These are phyloP conservation scores for Chorisops tibialis DNA, from an alignment of 2,888 invertebrate species.

Conservation along the genomic window DNA sequence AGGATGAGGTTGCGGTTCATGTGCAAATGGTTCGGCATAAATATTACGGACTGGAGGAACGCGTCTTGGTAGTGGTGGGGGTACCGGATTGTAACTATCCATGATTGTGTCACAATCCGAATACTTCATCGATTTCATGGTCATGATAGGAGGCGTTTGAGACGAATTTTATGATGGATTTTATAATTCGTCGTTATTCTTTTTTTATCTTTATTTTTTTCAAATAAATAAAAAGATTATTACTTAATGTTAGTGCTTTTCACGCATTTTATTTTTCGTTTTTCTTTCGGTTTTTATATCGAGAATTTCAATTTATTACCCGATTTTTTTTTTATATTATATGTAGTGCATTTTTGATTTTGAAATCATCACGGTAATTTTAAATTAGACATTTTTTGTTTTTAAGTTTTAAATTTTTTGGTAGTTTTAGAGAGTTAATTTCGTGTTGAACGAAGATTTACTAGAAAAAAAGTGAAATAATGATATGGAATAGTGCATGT, in stretches of 20 bases:
- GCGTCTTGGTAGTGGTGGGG: slow-evolving; percentile 51
- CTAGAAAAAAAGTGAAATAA: too few species aligned
- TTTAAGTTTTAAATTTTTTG: too few species aligned
- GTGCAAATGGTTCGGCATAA: slow-evolving; percentile 53
- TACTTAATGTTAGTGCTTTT: slow-evolving; percentile 17
- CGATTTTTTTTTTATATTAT: background rate
- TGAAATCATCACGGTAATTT: too few species aligned
- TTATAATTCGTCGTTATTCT: background rate
- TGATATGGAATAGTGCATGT: too few species aligned
- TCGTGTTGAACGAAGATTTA: too few species aligned
- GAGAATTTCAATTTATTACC: background rate
- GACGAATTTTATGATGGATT: background rate
- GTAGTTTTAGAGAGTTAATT: too few species aligned
- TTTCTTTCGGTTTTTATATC: background rate
- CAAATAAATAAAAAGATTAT: slow-evolving; percentile 1
- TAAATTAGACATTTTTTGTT: too few species aligned
- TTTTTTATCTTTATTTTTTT: slow-evolving; percentile 2
- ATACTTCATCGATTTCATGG: slow-evolving; percentile 55
- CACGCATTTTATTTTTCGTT: slow-evolving; percentile 18
- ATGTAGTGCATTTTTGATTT: too few species aligned
- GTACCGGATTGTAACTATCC: slow-evolving; percentile 54
- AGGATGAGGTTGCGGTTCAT: slow-evolving; percentile 50
- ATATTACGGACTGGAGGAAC: slow-evolving; percentile 53
- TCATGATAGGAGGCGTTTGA: slow-evolving; percentile 41
- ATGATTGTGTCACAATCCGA: slow-evolving; percentile 55